Conservation (phyloP, 2,797 vertebrate species). For the Hippopotamyrus pictus region DNA sequence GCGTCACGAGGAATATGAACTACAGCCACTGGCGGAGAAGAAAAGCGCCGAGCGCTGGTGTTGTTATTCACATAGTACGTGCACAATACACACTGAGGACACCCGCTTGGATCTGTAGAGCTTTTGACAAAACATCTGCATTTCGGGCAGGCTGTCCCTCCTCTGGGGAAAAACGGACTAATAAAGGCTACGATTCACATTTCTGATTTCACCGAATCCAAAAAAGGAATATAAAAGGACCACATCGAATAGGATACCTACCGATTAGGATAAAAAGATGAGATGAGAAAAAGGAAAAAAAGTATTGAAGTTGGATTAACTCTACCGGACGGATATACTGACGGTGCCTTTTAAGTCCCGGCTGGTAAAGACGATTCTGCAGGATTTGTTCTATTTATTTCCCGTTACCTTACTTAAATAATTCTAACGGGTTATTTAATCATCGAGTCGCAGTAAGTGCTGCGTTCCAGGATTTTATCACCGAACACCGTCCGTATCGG, state of each 20-base stretch:
- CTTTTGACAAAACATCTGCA: slow-evolving; percentile 10
- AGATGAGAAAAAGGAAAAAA: slow-evolving; percentile 34
- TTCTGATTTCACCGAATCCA: slow-evolving; percentile 39
- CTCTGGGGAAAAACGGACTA: slow-evolving; percentile 22
- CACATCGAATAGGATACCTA: slow-evolving; percentile 28
- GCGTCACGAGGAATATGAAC: slow-evolving; percentile 29
- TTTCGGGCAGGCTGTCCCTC: slow-evolving; percentile 33
- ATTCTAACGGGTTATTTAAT: neutral
- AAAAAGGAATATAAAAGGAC: slow-evolving; percentile 47
- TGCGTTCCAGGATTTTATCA: slow-evolving; percentile 16
- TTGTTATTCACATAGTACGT: slow-evolving; percentile 22
- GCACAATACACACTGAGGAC: neutral
- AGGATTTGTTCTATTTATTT: slow-evolving; percentile 27
- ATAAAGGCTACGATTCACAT: slow-evolving; percentile 3
- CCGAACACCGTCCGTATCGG: neutral
- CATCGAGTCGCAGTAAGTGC: neutral
- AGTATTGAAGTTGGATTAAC: slow-evolving; percentile 35
- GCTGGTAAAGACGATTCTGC: slow-evolving; percentile 34
- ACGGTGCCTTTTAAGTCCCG: slow-evolving; percentile 35
- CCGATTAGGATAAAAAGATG: slow-evolving; percentile 33
- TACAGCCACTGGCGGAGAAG: slow-evolving; percentile 7
- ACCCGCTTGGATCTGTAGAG: slow-evolving; percentile 13
- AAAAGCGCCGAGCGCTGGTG: slow-evolving; percentile 18
- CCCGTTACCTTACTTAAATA: neutral
- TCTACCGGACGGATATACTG: slow-evolving; percentile 26